Evolutionary conservation across 1,140 invertebrate genomes (phyloP).

Genomic region (Drosophila rhopaloa): DNA sequence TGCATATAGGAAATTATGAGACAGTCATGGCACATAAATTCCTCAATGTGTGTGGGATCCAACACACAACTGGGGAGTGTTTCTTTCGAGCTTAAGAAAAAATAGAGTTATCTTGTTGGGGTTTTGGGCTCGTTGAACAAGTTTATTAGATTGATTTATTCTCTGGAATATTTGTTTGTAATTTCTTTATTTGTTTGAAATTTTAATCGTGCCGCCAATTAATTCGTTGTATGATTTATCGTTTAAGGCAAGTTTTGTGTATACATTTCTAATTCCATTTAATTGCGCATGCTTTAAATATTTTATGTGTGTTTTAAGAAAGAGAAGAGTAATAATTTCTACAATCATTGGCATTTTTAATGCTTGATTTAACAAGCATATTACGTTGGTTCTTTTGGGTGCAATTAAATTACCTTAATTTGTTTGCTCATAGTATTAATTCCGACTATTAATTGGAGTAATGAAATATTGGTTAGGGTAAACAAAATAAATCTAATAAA

Average conservation of each 20-base stretch:
- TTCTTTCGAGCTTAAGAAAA: conserved; percentile 21
- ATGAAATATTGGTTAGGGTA: too few relatives aligned
- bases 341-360: not conserved
- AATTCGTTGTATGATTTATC: not conserved
- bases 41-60: conserved; percentile 77
- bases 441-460: too few relatives aligned
- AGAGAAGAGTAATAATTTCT: not conserved
- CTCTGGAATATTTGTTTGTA: not conserved
- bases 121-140: conserved; percentile 15
- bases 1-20: conserved; percentile 66
- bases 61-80: conserved; percentile 31
- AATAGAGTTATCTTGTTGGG: conserved; percentile 26
- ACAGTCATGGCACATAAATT: conserved; percentile 68
- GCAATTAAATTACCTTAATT: too few relatives aligned
- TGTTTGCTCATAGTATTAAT: too few relatives aligned
- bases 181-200: conserved; percentile 7
- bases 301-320: not conserved
- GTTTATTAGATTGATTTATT: conserved; percentile 38
- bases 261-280: not conserved
- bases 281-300: not conserved
- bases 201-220: conserved; percentile 6
- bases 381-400: not conserved
- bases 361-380: not conserved
- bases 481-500: too few relatives aligned
- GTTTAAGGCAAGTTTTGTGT: not conserved